Conservation (phyloP, 2,888 invertebrate species). For the Pherbina coryleti region DNA sequence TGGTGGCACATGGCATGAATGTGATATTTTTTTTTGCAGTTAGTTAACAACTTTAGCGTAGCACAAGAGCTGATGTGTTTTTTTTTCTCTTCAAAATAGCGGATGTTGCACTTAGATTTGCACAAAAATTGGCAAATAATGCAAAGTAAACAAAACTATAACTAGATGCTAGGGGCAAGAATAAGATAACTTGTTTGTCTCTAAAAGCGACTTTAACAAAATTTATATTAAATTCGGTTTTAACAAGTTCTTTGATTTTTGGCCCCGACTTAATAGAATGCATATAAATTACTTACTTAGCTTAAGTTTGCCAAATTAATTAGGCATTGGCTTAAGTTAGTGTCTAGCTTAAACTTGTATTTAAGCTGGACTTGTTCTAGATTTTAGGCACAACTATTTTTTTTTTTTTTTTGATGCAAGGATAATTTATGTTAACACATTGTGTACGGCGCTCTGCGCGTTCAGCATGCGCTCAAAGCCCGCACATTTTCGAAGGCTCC, state of each 20-base stretch:
- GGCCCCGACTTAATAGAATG: not conserved
- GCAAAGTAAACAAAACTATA: not conserved
- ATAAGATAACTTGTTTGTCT: not conserved
- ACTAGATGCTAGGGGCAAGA: not conserved
- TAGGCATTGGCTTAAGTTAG: too few species aligned
- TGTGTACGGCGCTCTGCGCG: too few species aligned
- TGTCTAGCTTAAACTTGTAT: too few species aligned
- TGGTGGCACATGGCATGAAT: slow-evolving; percentile 1
- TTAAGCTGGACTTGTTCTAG: too few species aligned
- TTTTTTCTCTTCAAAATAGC: not conserved
- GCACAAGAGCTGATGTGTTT: too few species aligned
- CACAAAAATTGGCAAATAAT: slow-evolving; percentile 4
- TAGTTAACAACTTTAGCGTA: not conserved
- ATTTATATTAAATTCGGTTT: not conserved
- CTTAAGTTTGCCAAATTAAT: too few species aligned
- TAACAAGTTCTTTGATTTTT: not conserved
- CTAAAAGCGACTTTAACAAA: not conserved
- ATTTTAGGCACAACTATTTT: too few species aligned
- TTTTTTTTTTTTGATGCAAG: too few species aligned
- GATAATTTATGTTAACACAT: too few species aligned
- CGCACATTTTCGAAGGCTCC: too few species aligned
- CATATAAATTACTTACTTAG: not conserved
- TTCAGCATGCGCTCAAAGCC: too few species aligned
- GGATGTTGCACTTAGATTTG: not conserved
- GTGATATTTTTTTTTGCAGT: not conserved